Conservation (phyloP, 2,888 invertebrate genomes). For the Molorchus minor region DNA sequence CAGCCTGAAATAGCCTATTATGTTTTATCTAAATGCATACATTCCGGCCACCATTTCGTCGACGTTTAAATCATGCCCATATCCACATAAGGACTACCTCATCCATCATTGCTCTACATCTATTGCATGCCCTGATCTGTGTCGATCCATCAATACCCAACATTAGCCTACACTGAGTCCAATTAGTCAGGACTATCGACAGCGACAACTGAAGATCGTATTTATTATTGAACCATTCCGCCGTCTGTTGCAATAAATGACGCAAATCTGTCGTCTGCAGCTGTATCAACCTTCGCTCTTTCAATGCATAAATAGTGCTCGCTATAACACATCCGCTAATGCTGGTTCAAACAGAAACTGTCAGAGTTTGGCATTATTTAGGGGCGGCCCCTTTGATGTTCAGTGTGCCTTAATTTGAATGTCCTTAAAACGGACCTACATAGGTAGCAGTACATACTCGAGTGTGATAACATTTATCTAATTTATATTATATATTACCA, state of each 20-base stretch:
- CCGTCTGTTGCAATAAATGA: slow-evolving; percentile 21
- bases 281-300: not conserved
- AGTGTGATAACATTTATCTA: slow-evolving; percentile 14
- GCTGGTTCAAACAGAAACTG: not conserved
- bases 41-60: slow-evolving; percentile 19
- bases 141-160: slow-evolving; percentile 58
- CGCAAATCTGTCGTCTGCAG: not conserved
- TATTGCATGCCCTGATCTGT: slow-evolving; percentile 46
- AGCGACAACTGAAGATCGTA: slow-evolving; percentile 34
- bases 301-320: not conserved
- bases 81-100: slow-evolving; percentile 41
- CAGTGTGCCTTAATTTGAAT: slow-evolving; percentile 16
- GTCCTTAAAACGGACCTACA: not conserved
- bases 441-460: slow-evolving; percentile 9
- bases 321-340: not conserved
- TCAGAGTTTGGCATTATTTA: not conserved
- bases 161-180: slow-evolving; percentile 56
- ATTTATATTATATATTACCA: too few relatives aligned
- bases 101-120: slow-evolving; percentile 50
- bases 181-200: slow-evolving; percentile 46
- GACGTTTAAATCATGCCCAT: slow-evolving; percentile 31
- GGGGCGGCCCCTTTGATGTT: slow-evolving; percentile 18
- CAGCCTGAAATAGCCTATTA: not conserved
- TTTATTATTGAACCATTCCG: slow-evolving; percentile 32
- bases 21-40: slow-evolving; percentile 15